These are phyloP conservation scores for Gymnopithys bicolor DNA, from an alignment of 2,797 vertebrate genomes.

Conservation along the genomic window DNA sequence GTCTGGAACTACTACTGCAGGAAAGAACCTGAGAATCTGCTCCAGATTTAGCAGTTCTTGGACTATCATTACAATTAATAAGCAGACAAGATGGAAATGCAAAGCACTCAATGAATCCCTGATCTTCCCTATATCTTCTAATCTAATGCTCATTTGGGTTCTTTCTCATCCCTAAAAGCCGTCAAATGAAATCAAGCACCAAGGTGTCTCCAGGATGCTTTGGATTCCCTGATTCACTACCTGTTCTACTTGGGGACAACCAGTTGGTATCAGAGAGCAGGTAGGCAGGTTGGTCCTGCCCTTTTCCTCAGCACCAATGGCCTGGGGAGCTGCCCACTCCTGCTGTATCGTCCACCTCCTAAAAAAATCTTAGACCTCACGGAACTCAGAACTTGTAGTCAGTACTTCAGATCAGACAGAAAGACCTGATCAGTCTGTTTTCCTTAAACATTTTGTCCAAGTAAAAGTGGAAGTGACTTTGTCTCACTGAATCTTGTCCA, in stretches of 20 bases:
- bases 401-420: not conserved
- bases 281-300: not conserved
- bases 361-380: not conserved
- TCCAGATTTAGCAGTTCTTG: not conserved
- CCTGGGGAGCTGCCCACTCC: not conserved
- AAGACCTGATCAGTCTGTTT: fast-evolving
- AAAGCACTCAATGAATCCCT: not conserved
- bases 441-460: not conserved
- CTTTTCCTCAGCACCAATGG: not conserved
- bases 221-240: not conserved
- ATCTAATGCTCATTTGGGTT: not conserved
- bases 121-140: not conserved
- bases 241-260: not conserved
- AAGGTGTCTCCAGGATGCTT: not conserved
- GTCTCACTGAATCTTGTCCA: not conserved
- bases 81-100: not conserved
- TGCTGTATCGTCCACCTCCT: not conserved
- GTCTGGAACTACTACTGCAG: not conserved
- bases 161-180: not conserved
- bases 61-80: not conserved
- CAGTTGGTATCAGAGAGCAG: not conserved
- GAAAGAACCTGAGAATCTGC: not conserved
- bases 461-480: not conserved
- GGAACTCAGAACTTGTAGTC: not conserved
- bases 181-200: not conserved